These are phyloP conservation scores for Drosophila antonietae DNA, from an alignment of 2,888 invertebrate genomes.

Conservation along the genomic window DNA sequence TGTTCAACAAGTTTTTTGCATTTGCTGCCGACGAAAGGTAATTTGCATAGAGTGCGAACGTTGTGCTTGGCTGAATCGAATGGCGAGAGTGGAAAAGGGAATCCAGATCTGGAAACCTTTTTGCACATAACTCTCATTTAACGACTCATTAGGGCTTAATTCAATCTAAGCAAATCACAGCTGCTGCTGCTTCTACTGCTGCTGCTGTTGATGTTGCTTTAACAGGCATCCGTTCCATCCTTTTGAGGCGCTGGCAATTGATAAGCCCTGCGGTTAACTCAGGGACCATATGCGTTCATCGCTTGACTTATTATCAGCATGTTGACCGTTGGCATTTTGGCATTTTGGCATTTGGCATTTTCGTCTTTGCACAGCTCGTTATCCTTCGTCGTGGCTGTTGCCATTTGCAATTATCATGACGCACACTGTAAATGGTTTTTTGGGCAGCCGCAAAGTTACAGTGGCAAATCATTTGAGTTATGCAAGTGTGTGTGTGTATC, in stretches of 20 bases:
- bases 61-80: conserved; percentile 10
- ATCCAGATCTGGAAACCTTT: conserved; percentile 6
- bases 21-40: conserved; percentile 39
- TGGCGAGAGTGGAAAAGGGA: background rate
- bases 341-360: conserved; percentile 3
- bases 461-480: conserved; percentile 54
- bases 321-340: conserved; percentile 51
- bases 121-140: conserved; percentile 36
- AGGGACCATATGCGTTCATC: conserved; percentile 41
- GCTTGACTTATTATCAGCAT: conserved; percentile 77
- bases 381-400: conserved; percentile 24
- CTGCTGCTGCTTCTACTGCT: conserved; percentile 12
- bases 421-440: conserved; percentile 55
- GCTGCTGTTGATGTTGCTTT: conserved; percentile 6
- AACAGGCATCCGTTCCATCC: conserved; percentile 10
- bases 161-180: conserved; percentile 55
- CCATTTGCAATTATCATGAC: conserved; percentile 76
- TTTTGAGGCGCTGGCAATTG: conserved; percentile 41
- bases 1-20: conserved; percentile 73
- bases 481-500: conserved; percentile 4
- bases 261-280: conserved; percentile 44
- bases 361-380: conserved; percentile 22
- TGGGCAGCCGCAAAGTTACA: conserved; percentile 61
- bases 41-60: conserved; percentile 16
- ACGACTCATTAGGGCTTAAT: conserved; percentile 75